Evolutionary conservation across 2,888 invertebrate genomes (phyloP), one percentile per base, ranked within the genome.

Genomic region (Resseliella maxima): DNA sequence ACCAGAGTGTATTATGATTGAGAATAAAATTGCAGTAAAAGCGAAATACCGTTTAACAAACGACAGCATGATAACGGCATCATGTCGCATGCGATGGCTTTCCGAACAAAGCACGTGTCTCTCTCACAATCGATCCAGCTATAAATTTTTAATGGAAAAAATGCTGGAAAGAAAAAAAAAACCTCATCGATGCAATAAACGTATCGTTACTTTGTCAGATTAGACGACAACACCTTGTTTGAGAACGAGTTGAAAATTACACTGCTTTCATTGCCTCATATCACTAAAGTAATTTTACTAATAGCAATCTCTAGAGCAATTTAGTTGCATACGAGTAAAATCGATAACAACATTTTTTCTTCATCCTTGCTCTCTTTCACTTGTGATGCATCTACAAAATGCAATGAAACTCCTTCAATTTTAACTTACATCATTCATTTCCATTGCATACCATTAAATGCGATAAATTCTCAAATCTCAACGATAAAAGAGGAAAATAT

Each of bases 91-190:
- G 21, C 50, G n/a, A 15, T 18, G 31, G 18, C 15, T 72, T 15
- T 72, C n/a, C 0, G 15, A n/a, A 72, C 72, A 72, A 72, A 72
- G 72, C 72, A 72, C 72, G 72, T 72, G 72, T 31, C 15, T 31
- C 21, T 50, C 72, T 15, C 46, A 41, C 46, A 35, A 72, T 72
- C 72, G 72, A 72, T 72, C 3, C 31, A 72, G 72, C 72, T 3
- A 72, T 72, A 72, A 72, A 72, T 72, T 0, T 72, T 72, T 72
- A 72, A 72, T 72, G 72, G 72, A 31, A 72, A 72, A 31, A 31
- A 12, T 10, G 31, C 12, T 41, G 41, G 12, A 12, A 41, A 12
- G 41, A 41, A 41, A 50, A 35, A 72, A 31, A 31, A 72, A 72
- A 12, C 8, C 8, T 8, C 72, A 72, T 72, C 72, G 31, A 12